These are phyloP conservation scores for Pardalotus punctatus DNA, from an alignment of 2,113 vertebrate species.

Conservation along the genomic window DNA sequence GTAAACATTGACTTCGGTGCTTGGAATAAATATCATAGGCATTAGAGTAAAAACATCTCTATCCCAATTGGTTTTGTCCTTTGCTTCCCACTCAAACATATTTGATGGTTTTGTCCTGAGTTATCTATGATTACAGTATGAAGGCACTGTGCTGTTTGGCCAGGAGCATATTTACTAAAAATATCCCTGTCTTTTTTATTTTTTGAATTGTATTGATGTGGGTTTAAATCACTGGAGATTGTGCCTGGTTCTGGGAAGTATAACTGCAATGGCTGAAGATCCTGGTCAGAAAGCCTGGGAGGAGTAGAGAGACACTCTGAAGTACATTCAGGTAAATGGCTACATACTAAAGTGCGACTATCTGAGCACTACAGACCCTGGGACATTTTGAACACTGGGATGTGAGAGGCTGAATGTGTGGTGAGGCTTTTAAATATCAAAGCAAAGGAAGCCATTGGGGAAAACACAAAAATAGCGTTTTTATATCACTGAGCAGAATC, in stretches of 20 bases:
- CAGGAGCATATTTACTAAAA: neutral
- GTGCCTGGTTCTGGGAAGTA: neutral
- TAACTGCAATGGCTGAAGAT: neutral
- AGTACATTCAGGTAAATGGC: neutral
- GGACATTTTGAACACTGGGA: neutral
- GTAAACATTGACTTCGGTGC: neutral
- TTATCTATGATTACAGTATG: neutral
- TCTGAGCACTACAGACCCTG: neutral
- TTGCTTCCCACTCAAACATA: neutral
- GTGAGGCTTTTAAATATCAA: neutral
- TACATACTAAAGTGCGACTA: neutral
- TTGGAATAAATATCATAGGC: neutral
- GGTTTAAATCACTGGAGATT: neutral
- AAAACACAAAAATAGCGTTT: neutral
- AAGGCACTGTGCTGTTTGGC: neutral
- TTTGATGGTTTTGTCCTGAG: neutral
- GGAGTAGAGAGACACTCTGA: neutral
- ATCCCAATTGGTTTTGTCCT: neutral
- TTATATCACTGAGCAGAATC: neutral
- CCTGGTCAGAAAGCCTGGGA: neutral
- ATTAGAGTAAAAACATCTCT: neutral
- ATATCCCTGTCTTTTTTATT: neutral
- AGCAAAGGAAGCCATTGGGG: neutral
- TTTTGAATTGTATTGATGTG: neutral
- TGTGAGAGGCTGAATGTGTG: neutral